Base-by-base conservation (phyloP, 2,888 invertebrate species). In the Pantelozetes paolii region DNA sequence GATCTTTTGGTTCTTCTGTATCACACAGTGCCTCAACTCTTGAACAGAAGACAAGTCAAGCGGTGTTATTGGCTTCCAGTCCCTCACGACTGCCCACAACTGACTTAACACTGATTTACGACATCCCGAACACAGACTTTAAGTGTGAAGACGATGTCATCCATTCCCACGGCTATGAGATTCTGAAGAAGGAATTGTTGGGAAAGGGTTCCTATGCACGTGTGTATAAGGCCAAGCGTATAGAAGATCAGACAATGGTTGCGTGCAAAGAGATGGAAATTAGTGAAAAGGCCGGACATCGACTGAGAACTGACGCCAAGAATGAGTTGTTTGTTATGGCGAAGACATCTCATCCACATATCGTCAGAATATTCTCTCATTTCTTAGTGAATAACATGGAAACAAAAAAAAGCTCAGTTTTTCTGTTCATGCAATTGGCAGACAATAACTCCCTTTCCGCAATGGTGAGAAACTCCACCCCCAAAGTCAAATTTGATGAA, bases 271-370 rank as follows among this genome's bases (percentile, higher is more conserved):
- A 57, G n/a, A 54, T 74, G 64, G 50, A 54, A 6, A 26, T 72
- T 9, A 26, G n/a, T 40, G 48, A 9, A 8, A 26, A 30, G 8
- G 30, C 1, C 23, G 2, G 5, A 3, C 28, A 59, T 13, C 5
- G 15, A 26, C 2, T 59, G 28, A 72, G 20, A 15, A n/a, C 20
- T 18, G 30, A 67, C 11, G 70, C 30, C n/a, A 71, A 70, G 32
- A 74, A 74, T 57, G 74, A 74, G 59, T 20, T 74, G 28, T 74
- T 71, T 42, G 26, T 74, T 45, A 32, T 74, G 71, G 59, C 71
- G 45, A 64, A 57, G 36, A 70, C 62, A 30, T 40, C 40, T n/a
- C 74, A 74, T 62, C 74, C 74, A 40, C 42, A 74, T 64, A 74
- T 75, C 28, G 36, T 75, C 13, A 28, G 42, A 54, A 11, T 72